These are phyloP conservation scores for Phoxinus phoxinus DNA, from an alignment of 2,113 vertebrate genomes.

Conservation along the genomic window DNA sequence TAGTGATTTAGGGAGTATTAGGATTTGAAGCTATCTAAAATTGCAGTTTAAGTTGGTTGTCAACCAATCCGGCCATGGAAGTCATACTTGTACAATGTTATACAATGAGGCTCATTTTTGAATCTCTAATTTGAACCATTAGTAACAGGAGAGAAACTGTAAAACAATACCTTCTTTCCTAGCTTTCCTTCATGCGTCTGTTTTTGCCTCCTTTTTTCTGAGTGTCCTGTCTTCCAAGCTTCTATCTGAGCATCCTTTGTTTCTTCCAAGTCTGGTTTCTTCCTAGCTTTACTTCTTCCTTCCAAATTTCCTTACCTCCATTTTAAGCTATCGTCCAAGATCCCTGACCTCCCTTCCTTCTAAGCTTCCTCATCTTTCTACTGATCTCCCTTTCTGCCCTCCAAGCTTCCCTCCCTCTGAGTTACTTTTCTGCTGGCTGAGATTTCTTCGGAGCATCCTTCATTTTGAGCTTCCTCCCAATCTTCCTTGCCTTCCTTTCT, in stretches of 20 bases:
- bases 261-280: background rate
- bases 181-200: background rate
- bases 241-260: no score
- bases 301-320: background rate
- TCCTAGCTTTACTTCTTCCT: background rate
- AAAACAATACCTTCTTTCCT: background rate
- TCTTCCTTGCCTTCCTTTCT: background rate
- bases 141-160: background rate
- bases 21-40: background rate
- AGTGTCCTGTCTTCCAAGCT: background rate
- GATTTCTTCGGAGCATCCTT: background rate
- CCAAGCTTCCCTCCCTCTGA: background rate
- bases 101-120: background rate
- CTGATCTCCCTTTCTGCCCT: background rate
- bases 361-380: background rate
- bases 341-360: background rate
- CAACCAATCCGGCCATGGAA: background rate
- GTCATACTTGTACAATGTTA: background rate
- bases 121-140: background rate
- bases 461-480: background rate
- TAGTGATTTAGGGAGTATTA: background rate
- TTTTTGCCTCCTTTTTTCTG: background rate
- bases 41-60: background rate
- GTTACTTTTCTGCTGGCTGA: background rate
- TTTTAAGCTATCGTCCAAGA: background rate